Evolutionary conservation across 1,140 invertebrate genomes (phyloP), one percentile per base, ranked within the genome.

Genomic region (Papilio xuthus): DNA sequence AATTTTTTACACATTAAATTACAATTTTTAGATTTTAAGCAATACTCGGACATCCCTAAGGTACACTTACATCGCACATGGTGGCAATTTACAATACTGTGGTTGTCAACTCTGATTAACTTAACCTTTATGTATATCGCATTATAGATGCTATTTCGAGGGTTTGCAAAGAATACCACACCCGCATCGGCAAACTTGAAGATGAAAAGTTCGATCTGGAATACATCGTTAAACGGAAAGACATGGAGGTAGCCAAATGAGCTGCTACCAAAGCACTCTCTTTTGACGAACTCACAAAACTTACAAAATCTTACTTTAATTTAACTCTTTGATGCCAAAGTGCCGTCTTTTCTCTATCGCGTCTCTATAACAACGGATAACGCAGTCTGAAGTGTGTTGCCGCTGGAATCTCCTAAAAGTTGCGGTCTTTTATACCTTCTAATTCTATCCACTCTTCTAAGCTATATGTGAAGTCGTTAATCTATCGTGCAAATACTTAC

Each of bases 151-250:
- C 94, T 93, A 89, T 99, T 93, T 96, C 96, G 95, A 96, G 96
- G 93, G 96, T 98, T 94, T 96, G 97, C 95, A 96, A 96, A 95
- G 96, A 96, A 86, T 97, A 99, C 95, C 96, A 99, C 95, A 96
- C 96, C 90, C 97, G 97, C 95, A 97, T 99, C 95, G 93, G 91
- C 90, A 93, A 95, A 86, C 96, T 99, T 95, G 99, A 99, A 95
- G 97, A 98, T 92, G 96, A 97, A 94, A 99, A 99, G 95, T 99
- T 98, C 95, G 99, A 99, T 96, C 96, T 99, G 96, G 99, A 99
- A 96, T 97, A 98, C 96, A 95, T 98, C 95, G 98, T 99, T 94
- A 97, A 98, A 96, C 97, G 97, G 95, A 99, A 99, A 97, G 99
- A 99, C 95, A 97, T 96, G 94, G 98, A 99, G 98, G 98, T 98